A percentile compares a stretch with the other conserved stretches of the same genome.
phyloP scores from a whole-genome alignment of 2,888 invertebrate species.

The Cerceris rybyensis region DNA sequence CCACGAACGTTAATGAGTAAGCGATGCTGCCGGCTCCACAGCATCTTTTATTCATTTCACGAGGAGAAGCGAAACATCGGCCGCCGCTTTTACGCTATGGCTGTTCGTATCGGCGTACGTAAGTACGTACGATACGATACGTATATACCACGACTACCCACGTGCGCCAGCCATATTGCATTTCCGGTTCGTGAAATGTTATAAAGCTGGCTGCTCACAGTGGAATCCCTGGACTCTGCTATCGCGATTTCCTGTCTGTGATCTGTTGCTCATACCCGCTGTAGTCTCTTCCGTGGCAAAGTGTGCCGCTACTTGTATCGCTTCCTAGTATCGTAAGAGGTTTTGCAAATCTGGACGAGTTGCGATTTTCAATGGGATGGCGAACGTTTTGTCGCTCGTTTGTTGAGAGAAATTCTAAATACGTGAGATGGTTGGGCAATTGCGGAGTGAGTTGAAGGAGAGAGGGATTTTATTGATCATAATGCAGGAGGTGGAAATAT shows the following conservation, averaged over 20 bases:
- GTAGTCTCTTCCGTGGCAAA: conserved; percentile 18
- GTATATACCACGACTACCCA: conserved; percentile 50
- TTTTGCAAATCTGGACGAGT: conserved; percentile 21
- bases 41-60: conserved; percentile 76
- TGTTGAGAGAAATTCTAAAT: no score
- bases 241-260: conserved; percentile 74
- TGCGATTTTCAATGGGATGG: no score
- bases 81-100: conserved; percentile 65
- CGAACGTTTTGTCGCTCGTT: no score
- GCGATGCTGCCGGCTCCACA: conserved; percentile 53
- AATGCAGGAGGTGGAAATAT: no score
- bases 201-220: conserved; percentile 61
- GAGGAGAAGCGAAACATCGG: conserved; percentile 65
- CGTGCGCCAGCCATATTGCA: conserved; percentile 66
- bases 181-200: conserved; percentile 72
- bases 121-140: conserved; percentile 22
- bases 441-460: no score
- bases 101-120: conserved; percentile 4
- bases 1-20: conserved; percentile 64
- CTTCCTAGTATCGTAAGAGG: conserved; percentile 17
- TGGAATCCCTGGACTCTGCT: conserved; percentile 58
- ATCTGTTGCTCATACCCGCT: conserved; percentile 56
- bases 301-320: conserved; percentile 25
- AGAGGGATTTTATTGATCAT: no score
- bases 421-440: no score